Conservation (phyloP, 1,140 invertebrate species). For the Gyrodactylus bullatarudis region DNA sequence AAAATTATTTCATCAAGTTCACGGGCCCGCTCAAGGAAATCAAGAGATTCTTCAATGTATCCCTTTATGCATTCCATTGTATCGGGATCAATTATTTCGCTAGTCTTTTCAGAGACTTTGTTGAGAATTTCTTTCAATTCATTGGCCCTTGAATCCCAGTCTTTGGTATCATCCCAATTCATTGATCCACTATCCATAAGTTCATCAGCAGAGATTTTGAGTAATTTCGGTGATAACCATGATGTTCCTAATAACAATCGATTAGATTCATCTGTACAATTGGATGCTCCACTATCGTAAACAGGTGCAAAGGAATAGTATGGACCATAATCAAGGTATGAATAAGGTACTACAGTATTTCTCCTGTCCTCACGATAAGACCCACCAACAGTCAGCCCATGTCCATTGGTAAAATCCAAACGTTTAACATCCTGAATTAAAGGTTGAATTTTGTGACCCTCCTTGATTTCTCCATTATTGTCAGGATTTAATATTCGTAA, state of each 20-base stretch:
- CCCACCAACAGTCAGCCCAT: not conserved
- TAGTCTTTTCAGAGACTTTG: not conserved
- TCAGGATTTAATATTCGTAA: not conserved
- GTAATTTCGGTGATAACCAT: not conserved
- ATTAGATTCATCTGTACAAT: slow-evolving; percentile 3
- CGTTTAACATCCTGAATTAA: not conserved
- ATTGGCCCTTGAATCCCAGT: not conserved
- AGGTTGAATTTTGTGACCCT: not conserved
- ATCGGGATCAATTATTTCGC: not conserved
- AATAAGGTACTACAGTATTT: not conserved
- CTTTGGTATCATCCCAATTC: not conserved
- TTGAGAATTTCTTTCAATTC: not conserved
- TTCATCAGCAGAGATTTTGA: no score
- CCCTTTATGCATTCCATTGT: not conserved
- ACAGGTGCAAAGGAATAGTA: slow-evolving; percentile 1
- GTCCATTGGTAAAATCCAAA: not conserved
- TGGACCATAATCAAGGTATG: slow-evolving; percentile 1
- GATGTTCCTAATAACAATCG: not conserved
- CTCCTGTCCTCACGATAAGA: slow-evolving; percentile 1
- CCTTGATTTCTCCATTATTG: not conserved
- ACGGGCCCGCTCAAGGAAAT: no score
- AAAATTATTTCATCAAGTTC: not conserved
- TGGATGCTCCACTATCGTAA: not conserved
- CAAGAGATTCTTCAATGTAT: not conserved
- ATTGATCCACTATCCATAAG: no score